Percentiles rank a stretch among this genome's conserved stretches.
Conservation (phyloP, 2,113 vertebrate genomes). For the Ranitomeya variabilis region DNA sequence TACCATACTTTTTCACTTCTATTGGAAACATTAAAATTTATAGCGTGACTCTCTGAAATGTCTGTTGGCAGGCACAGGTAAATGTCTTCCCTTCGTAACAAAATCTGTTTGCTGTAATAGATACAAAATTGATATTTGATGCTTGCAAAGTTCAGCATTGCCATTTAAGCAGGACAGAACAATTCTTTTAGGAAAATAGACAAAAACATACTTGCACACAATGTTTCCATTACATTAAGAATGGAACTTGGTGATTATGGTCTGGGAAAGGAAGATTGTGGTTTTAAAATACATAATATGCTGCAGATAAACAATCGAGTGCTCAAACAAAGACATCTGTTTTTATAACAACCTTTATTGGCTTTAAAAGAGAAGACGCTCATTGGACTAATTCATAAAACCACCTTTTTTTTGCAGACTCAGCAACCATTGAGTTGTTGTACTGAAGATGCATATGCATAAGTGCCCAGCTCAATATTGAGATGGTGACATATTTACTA, state of each 20-base stretch:
- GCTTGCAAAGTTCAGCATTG: constrained; percentile 57
- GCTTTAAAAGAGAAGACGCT: constrained; percentile 55
- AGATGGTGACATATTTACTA: neutral
- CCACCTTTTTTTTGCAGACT: neutral
- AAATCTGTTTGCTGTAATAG: constrained; percentile 61
- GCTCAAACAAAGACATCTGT: constrained; percentile 58
- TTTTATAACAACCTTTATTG: constrained; percentile 45
- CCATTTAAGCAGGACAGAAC: constrained; percentile 57
- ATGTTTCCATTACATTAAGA: constrained; percentile 60
- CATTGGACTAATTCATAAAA: constrained; percentile 17
- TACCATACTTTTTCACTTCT: constrained; percentile 14
- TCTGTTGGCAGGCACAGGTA: constrained; percentile 59
- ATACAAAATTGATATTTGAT: constrained; percentile 62
- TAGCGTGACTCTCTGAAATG: constrained; percentile 48
- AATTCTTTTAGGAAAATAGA: constrained; percentile 59
- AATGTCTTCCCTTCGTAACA: constrained; percentile 61
- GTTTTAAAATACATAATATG: constrained; percentile 61
- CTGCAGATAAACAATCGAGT: constrained; percentile 58
- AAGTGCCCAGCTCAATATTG: neutral
- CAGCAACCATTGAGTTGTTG: neutral
- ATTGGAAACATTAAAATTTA: constrained; percentile 19
- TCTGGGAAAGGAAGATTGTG: constrained; percentile 59
- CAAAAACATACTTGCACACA: constrained; percentile 58
- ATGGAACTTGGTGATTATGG: constrained; percentile 60
- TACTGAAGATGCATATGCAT: neutral